These are phyloP conservation scores for Sitta carolinensis DNA, from an alignment of 2,797 vertebrate species.

Conservation along the genomic window DNA sequence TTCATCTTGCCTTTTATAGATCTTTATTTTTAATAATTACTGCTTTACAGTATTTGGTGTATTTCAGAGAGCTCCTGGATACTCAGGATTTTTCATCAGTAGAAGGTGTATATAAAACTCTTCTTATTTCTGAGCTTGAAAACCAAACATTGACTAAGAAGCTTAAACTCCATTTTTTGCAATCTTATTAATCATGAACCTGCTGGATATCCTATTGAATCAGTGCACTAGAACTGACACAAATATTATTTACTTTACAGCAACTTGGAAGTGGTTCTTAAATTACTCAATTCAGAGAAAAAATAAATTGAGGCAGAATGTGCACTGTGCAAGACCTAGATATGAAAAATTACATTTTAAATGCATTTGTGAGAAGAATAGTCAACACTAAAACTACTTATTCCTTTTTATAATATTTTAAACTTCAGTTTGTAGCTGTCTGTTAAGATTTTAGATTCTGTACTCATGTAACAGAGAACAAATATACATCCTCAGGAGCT, in stretches of 20 bases:
- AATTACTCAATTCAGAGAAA: neutral
- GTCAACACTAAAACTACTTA: neutral
- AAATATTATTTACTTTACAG: neutral
- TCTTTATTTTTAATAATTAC: neutral
- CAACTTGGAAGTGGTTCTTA: neutral
- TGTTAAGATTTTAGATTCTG: constrained; percentile 69
- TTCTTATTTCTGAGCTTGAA: neutral
- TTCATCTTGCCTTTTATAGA: neutral
- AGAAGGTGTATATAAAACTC: neutral
- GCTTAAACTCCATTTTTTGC: neutral
- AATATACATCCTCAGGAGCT: constrained; percentile 61
- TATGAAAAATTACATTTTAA: neutral
- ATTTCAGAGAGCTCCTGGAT: neutral
- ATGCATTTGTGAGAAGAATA: neutral
- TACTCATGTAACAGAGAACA: constrained; percentile 63
- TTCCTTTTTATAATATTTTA: neutral
- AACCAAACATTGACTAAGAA: neutral
- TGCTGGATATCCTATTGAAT: neutral
- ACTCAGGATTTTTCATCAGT: neutral
- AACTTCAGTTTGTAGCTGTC: constrained; percentile 73
- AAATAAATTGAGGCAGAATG: neutral
- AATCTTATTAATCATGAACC: neutral
- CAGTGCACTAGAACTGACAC: neutral
- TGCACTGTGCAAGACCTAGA: neutral
- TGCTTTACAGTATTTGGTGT: neutral